Conservation (phyloP, 1,140 invertebrate species). For the Pinna nobilis region DNA sequence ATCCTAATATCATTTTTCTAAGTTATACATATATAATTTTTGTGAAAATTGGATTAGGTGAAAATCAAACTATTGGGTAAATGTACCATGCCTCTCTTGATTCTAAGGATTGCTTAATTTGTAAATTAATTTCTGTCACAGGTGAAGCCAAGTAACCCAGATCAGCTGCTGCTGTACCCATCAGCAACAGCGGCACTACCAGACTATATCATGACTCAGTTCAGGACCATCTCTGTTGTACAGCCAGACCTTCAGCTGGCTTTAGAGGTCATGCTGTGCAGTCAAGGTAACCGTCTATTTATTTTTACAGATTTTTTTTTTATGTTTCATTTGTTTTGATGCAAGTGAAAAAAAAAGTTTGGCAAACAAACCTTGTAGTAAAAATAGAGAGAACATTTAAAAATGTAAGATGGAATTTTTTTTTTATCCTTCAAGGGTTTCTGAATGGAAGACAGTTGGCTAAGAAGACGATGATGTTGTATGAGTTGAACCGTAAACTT, state of each 20-base stretch:
- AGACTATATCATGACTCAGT: constrained; percentile 64
- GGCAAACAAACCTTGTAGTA: too few relatives aligned
- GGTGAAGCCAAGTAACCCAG: constrained; percentile 61
- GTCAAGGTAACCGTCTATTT: constrained; percentile 62
- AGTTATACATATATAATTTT: too few relatives aligned
- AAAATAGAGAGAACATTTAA: neutral
- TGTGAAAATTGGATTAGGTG: too few relatives aligned
- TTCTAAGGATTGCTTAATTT: too few relatives aligned
- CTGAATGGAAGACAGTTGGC: constrained; percentile 61
- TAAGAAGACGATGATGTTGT: constrained; percentile 62
- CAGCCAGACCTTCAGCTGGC: constrained; percentile 66
- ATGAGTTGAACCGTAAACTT: constrained; percentile 63
- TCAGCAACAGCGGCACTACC: constrained; percentile 63
- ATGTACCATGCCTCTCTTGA: too few relatives aligned
- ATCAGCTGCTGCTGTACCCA: constrained; percentile 64
- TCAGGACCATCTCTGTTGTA: constrained; percentile 64
- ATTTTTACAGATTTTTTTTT: neutral
- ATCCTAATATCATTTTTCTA: neutral
- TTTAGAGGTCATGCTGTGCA: constrained; percentile 68
- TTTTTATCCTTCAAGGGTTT: constrained; percentile 59
- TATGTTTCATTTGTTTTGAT: neutral
- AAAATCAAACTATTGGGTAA: too few relatives aligned
- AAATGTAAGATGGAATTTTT: neutral
- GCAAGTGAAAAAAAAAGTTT: neutral
- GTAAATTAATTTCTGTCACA: constrained; percentile 28